Conservation (phyloP, 2,113 vertebrate species). For the Phrynosoma platyrhinos region DNA sequence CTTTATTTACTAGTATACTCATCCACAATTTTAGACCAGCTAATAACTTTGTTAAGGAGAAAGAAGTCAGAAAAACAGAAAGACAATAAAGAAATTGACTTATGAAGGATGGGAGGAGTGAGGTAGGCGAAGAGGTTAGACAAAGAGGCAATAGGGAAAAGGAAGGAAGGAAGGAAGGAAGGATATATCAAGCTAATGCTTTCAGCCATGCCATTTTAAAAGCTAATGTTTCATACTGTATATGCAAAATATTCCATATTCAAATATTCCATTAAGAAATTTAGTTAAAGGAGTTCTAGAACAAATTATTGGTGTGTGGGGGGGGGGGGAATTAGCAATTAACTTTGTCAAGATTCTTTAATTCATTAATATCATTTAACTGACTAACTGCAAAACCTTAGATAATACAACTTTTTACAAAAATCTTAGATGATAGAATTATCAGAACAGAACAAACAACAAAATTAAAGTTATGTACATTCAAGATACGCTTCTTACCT, state of each 20-base stretch:
- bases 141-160: too few species aligned
- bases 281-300: not conserved
- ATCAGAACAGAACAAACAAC: conserved; percentile 6
- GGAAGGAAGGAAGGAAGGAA: not conserved
- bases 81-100: too few species aligned
- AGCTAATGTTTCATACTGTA: too few species aligned
- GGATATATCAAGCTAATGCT: too few species aligned
- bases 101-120: not conserved
- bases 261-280: too few species aligned
- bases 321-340: not conserved
- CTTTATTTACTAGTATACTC: too few species aligned
- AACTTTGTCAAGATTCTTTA: not conserved
- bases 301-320: not conserved
- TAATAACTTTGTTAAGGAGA: not conserved
- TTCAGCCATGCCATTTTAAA: too few species aligned
- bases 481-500: conserved; percentile 71
- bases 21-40: too few species aligned
- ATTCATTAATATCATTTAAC: not conserved
- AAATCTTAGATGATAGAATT: not conserved
- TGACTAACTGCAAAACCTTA: not conserved
- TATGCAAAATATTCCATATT: too few species aligned
- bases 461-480: not conserved
- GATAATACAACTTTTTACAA: not conserved
- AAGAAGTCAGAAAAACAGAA: too few species aligned
- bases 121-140: not conserved